phyloP scores from a whole-genome alignment of 2,888 invertebrate species.

The Trichogramma dendrolimi region DNA sequence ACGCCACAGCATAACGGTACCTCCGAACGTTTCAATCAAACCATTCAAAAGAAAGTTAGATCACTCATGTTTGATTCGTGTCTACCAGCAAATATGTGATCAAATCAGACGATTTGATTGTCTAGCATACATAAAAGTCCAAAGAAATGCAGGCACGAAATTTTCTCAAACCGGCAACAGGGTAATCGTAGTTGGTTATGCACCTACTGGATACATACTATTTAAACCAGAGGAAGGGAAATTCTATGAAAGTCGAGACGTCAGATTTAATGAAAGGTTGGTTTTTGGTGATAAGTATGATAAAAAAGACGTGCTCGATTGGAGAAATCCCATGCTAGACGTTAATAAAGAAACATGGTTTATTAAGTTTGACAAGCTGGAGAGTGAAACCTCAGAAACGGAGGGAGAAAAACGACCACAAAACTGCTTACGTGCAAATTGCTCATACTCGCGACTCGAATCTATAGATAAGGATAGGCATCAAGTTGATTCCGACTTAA shows the following conservation, averaged over 20 bases:
- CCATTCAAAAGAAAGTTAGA: too few species aligned
- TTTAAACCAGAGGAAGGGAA: slow-evolving; percentile 26
- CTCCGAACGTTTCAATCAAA: too few species aligned
- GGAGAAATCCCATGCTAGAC: background rate
- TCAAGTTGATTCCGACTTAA: background rate
- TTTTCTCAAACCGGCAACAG: slow-evolving; percentile 6
- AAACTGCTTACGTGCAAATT: background rate
- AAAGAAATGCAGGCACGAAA: slow-evolving; percentile 17
- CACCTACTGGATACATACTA: background rate
- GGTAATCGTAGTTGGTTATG: slow-evolving; percentile 24
- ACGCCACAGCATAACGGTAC: too few species aligned
- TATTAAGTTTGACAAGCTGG: background rate
- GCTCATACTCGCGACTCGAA: background rate
- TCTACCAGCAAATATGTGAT: too few species aligned
- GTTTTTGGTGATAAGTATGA: slow-evolving; percentile 30
- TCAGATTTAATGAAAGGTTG: slow-evolving; percentile 32
- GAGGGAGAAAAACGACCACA: background rate
- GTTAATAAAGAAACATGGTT: slow-evolving; percentile 4
- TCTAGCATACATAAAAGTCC: slow-evolving; percentile 26
- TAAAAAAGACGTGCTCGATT: background rate
- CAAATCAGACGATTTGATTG: background rate
- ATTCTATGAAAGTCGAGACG: slow-evolving; percentile 31
- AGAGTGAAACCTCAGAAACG: background rate
- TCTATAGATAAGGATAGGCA: background rate
- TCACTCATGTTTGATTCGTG: too few species aligned